These are phyloP conservation scores for Carcinoscorpius rotundicauda DNA, from an alignment of 1,140 invertebrate genomes.

Conservation along the genomic window DNA sequence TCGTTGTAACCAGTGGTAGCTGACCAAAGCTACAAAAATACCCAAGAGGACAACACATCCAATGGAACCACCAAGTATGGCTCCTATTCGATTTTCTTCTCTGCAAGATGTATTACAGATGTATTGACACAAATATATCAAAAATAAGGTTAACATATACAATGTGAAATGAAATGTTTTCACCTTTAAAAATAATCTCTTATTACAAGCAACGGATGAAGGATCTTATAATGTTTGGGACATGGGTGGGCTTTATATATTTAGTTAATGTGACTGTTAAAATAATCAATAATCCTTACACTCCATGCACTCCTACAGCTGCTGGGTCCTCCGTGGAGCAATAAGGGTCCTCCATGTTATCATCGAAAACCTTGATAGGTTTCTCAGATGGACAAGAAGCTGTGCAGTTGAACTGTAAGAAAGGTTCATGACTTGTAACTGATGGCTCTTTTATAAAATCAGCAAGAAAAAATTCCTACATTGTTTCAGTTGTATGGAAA, in stretches of 20 bases:
- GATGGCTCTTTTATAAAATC: too few relatives aligned
- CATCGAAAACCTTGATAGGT: constrained; percentile 61
- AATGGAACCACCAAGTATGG: constrained; percentile 50
- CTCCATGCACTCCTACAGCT: constrained; percentile 27
- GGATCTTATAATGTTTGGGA: too few relatives aligned
- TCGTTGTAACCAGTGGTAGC: constrained; percentile 53
- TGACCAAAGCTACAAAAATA: constrained; percentile 49
- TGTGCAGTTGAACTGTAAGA: constrained; percentile 68
- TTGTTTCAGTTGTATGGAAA: too few relatives aligned
- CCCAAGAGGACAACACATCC: constrained; percentile 47
- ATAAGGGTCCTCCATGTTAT: constrained; percentile 55
- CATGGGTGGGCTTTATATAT: too few relatives aligned
- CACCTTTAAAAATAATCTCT: too few relatives aligned
- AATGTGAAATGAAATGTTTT: too few relatives aligned
- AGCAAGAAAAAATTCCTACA: too few relatives aligned
- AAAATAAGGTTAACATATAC: too few relatives aligned
- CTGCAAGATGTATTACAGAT: background rate
- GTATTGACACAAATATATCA: too few relatives aligned
- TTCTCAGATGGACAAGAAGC: constrained; percentile 61
- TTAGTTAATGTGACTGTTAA: too few relatives aligned
- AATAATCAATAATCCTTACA: constrained; percentile 4
- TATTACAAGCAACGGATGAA: too few relatives aligned
- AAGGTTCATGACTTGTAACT: too few relatives aligned
- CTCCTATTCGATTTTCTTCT: constrained; percentile 40
- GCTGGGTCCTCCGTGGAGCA: constrained; percentile 49